Conservation (phyloP, 2,888 invertebrate genomes). For the Thyatira batis region DNA sequence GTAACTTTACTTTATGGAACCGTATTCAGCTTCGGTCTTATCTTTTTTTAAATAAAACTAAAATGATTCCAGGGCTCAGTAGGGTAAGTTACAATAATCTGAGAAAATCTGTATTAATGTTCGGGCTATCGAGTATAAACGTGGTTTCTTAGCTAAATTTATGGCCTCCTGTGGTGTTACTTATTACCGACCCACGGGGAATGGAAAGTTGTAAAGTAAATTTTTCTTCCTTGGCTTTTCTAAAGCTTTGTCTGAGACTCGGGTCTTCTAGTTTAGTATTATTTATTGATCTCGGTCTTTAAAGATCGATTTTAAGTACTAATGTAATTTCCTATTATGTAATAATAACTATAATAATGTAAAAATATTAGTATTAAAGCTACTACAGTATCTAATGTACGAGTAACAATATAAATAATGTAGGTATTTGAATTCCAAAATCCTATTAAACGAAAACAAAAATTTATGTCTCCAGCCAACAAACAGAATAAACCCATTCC, state of each 20-base stretch:
- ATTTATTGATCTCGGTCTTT: slow-evolving; percentile 25
- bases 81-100: slow-evolving; percentile 50
- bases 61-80: slow-evolving; percentile 22
- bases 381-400: no score
- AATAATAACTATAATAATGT: no score
- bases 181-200: slow-evolving; percentile 47
- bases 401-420: not conserved
- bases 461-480: slow-evolving; percentile 10
- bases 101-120: slow-evolving; percentile 60
- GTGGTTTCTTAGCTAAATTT: slow-evolving; percentile 54
- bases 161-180: slow-evolving; percentile 51
- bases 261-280: slow-evolving; percentile 32
- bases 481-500: slow-evolving; percentile 3
- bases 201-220: slow-evolving; percentile 47
- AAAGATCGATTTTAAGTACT: slow-evolving; percentile 9
- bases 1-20: not conserved
- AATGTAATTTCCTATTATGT: no score
- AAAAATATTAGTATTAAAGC: no score
- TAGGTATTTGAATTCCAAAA: not conserved
- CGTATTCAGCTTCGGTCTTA: not conserved
- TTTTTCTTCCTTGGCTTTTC: slow-evolving; percentile 44
- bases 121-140: slow-evolving; percentile 50
- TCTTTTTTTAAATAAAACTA: slow-evolving; percentile 8
- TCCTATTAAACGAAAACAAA: slow-evolving; percentile 7
- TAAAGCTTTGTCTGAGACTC: slow-evolving; percentile 41